Conservation (phyloP, 2,888 invertebrate species). For the Cylindroiulus punctatus region DNA sequence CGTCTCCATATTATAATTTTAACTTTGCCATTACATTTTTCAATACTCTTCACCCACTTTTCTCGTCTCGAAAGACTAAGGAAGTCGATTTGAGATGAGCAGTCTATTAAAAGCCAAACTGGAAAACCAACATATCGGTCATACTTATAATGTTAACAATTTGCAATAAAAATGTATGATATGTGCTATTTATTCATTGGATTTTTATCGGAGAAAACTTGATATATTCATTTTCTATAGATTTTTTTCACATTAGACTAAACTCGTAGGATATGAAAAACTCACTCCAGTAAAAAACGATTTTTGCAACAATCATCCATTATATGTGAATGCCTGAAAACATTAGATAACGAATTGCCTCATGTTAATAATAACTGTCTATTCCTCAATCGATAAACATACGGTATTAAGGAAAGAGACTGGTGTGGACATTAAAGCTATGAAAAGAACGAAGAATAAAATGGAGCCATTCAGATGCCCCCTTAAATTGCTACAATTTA, state of each 20-base stretch:
- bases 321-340: slow-evolving; percentile 18
- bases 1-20: too few species aligned
- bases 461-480: not conserved
- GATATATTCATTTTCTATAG: not conserved
- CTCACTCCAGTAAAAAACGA: not conserved
- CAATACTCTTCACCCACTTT: too few species aligned
- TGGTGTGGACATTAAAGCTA: not conserved
- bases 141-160: not conserved
- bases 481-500: not conserved
- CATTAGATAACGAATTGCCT: not conserved
- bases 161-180: not conserved
- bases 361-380: not conserved
- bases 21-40: too few species aligned
- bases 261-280: not conserved
- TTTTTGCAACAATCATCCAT: slow-evolving; percentile 6
- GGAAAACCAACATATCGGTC: not conserved
- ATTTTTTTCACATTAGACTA: not conserved
- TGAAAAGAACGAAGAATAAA: not conserved
- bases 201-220: not conserved
- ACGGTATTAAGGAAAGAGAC: not conserved
- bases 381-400: not conserved
- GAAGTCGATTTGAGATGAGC: too few species aligned
- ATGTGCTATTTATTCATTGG: not conserved
- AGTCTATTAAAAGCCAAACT: not conserved
- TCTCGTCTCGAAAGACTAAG: too few species aligned